A percentile compares a stretch with the other conserved stretches of the same genome.
Conservation (phyloP, 2,888 invertebrate genomes). For the Dryomyza anilis region DNA sequence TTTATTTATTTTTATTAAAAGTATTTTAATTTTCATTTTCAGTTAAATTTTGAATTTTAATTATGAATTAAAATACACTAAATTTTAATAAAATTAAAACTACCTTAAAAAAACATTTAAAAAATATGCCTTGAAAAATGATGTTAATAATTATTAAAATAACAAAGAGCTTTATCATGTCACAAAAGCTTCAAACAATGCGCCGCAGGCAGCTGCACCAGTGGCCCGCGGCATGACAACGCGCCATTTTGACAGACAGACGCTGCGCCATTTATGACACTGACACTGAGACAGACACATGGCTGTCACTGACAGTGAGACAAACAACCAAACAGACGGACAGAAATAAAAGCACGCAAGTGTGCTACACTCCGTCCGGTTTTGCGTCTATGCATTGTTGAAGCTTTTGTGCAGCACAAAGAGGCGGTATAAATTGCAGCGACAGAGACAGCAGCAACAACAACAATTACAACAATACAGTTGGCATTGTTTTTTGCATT, state of each 20-base stretch:
- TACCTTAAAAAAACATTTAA: neutral
- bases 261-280: neutral
- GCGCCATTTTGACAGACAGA: constrained; percentile 27
- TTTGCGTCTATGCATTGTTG: neutral
- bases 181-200: neutral
- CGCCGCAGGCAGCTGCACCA: neutral
- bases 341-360: neutral
- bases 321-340: too few relatives aligned
- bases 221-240: constrained; percentile 5
- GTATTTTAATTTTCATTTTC: too few relatives aligned
- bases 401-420: neutral
- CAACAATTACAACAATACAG: neutral
- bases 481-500: neutral
- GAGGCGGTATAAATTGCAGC: neutral
- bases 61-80: neutral
- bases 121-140: too few relatives aligned
- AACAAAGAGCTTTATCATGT: too few relatives aligned
- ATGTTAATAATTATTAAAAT: too few relatives aligned
- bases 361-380: neutral
- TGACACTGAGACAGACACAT: neutral
- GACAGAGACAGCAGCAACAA: constrained; percentile 3
- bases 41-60: too few relatives aligned
- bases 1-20: too few relatives aligned
- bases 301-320: too few relatives aligned
- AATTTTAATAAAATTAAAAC: neutral